Conservation (phyloP, 2,797 vertebrate genomes). For the Dromococcyx pavoninus region DNA sequence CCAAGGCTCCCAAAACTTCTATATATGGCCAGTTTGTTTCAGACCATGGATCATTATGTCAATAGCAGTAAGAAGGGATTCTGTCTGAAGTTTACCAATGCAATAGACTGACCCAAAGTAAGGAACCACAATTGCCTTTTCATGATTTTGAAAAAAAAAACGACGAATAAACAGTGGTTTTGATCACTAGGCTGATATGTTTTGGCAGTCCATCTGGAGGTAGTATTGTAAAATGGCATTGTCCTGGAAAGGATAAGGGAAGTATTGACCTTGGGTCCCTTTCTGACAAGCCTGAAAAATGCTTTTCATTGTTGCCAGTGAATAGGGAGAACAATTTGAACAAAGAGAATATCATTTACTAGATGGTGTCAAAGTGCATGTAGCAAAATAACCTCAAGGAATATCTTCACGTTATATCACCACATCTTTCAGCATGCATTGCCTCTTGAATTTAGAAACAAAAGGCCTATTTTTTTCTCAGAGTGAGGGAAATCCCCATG, state of each 20-base stretch:
- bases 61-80: not conserved
- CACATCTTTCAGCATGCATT: not conserved
- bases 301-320: not conserved
- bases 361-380: not conserved
- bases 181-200: not conserved
- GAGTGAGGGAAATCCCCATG: not conserved
- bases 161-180: not conserved
- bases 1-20: not conserved
- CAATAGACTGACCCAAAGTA: not conserved
- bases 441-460: not conserved
- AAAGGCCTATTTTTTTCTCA: not conserved
- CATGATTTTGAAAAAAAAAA: not conserved
- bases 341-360: constrained; percentile 32
- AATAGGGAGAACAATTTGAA: not conserved
- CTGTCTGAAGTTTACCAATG: not conserved
- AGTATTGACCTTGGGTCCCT: not conserved
- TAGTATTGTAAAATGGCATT: not conserved
- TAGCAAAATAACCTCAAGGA: constrained; percentile 45
- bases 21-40: not conserved
- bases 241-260: not conserved
- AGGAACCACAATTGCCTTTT: not conserved
- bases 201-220: not conserved
- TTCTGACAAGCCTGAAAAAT: constrained; percentile 37
- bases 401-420: not conserved
- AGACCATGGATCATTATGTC: not conserved